Evolutionary conservation across 2,113 vertebrate species (phyloP), one percentile per base, ranked within the genome.

Genomic region (Dipodomys spectabilis): DNA sequence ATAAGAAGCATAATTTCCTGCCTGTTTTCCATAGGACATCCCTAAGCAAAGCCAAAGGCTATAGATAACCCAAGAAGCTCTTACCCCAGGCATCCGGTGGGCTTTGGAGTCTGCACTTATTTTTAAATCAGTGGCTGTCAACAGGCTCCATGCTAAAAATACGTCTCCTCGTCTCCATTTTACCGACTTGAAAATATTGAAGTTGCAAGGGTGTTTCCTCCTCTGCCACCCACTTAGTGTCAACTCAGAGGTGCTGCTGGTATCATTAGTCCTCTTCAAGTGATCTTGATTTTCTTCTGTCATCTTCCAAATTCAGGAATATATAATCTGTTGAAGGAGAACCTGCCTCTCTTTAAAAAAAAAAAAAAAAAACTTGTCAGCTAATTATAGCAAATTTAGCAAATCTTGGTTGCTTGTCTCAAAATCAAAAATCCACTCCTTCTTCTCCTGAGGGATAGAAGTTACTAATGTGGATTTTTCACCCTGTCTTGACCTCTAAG

Each of bases 111-210:
- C 91, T 60, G 75, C 5, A 73, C 18, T 97, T 92, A 91, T 62
- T 92, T 97, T 88, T 73, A 96, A 97, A 94, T 65, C 78, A 95
- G 57, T 71, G 78, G 44, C 81, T 97, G 93, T 92, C 92, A 95
- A 95, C 82, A 90, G 68, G 60, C 65, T 92, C 67, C 77, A 13
- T 69, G 73, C 93, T 96, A 94, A 97, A 96, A 95, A 95, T 92
- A 91, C 19, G 65, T 84, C 79, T 20, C 72, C 73, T 73, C 73
- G 77, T 93, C 45, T 83, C 68, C 73, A 89, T 87, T 80, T 92
- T 91, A 78, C n/a, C 91, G 49, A 92, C 49, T 57, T 89, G 81
- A 94, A 95, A 95, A 85, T 82, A 90, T 84, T 91, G 95, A 91
- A 92, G 64, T 28, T 68, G 35, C 39, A 73, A 78, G 91, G 82